Conservation (phyloP, 2,113 vertebrate genomes). For the Chamaetylas fuelleborni region DNA sequence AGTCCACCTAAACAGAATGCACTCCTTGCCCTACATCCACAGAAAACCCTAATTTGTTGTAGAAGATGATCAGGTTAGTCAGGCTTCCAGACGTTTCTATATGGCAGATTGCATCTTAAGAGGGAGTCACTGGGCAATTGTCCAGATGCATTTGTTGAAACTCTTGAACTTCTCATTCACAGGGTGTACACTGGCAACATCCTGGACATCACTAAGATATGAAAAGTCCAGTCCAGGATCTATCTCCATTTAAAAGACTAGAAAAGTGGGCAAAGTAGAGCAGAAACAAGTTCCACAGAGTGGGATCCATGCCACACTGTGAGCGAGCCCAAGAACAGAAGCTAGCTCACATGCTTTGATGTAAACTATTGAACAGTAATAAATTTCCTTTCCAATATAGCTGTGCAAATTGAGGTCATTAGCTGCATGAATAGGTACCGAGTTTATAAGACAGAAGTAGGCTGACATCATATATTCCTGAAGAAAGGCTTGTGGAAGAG, state of each 20-base stretch:
- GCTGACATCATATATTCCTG: background rate
- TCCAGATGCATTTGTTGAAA: background rate
- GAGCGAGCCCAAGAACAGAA: background rate
- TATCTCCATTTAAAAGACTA: background rate
- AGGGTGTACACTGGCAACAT: background rate
- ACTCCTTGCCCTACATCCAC: background rate
- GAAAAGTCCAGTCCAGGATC: background rate
- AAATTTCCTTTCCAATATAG: background rate
- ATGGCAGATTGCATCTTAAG: background rate
- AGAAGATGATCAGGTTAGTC: background rate
- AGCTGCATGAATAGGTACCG: background rate
- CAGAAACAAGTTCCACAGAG: background rate
- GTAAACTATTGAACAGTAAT: background rate
- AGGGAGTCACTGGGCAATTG: accelerated
- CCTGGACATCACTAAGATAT: background rate
- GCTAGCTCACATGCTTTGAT: background rate
- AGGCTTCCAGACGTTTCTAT: background rate
- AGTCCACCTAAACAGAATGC: background rate
- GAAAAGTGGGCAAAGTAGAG: background rate
- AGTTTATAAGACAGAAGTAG: background rate
- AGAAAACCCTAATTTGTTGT: background rate
- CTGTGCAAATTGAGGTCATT: background rate
- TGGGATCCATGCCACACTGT: accelerated
- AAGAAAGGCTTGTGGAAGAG: background rate
- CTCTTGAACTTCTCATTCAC: background rate